phyloP scores from a whole-genome alignment of 1,140 invertebrate species.

The Campoletis sonorensis region DNA sequence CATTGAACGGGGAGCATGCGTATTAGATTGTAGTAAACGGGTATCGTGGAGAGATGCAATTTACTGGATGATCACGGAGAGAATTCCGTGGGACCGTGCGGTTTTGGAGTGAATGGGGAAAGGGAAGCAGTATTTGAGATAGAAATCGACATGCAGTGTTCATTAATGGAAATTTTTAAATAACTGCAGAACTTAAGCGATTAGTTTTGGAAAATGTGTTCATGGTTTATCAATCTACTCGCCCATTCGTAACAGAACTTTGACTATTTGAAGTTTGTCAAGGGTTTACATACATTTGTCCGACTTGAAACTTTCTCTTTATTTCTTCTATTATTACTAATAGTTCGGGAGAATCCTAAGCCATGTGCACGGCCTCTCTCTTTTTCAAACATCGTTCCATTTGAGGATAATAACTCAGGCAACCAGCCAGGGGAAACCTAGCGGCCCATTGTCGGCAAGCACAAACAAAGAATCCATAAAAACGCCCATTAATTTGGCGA shows the following conservation, averaged over 20 bases:
- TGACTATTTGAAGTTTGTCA: background rate
- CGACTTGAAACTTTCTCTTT: background rate
- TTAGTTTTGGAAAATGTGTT: no score
- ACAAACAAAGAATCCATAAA: slow-evolving; percentile 70
- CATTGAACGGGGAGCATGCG: no score
- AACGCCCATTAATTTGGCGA: slow-evolving; percentile 71
- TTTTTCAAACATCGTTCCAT: slow-evolving; percentile 49
- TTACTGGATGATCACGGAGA: slow-evolving; percentile 5
- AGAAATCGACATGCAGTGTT: no score
- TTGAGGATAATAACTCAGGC: slow-evolving; percentile 66
- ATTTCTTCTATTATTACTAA: background rate
- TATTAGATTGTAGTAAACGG: background rate
- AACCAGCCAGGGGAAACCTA: slow-evolving; percentile 40
- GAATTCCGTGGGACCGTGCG: background rate
- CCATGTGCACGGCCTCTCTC: background rate
- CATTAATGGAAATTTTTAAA: no score
- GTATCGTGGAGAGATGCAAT: slow-evolving; percentile 28
- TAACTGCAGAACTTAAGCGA: no score
- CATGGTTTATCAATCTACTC: no score
- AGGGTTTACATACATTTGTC: background rate
- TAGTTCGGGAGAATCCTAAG: background rate
- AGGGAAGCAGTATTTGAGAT: no score
- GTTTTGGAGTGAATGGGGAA: slow-evolving; percentile 13
- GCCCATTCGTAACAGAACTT: background rate
- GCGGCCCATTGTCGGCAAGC: slow-evolving; percentile 59